Base-by-base conservation (phyloP, 2,113 vertebrate genomes). In the Gasterosteus aculeatus region DNA sequence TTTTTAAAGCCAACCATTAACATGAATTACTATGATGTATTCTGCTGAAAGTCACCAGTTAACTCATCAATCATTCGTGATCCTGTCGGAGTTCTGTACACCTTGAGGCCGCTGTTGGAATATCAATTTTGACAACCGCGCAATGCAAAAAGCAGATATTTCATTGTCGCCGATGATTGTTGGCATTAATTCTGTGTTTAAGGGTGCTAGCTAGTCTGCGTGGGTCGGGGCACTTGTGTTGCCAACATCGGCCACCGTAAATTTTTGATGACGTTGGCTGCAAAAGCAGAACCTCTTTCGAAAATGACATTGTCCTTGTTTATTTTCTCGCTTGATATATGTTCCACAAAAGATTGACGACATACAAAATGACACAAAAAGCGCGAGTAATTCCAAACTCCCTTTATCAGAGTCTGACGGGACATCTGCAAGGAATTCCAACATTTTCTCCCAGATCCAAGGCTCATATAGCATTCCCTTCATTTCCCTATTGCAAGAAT, bases 401-500 rank as follows among this genome's bases (percentile, higher is more conserved):
- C 5, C 8, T 18, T 35, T 10, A 29, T 10, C 35, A 58, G 41
- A 58, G 31, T 7, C 18, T 22, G 4, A 10, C 72, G 26, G 12
- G 19, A 69, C 58, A 12, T 58, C 5, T 73, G 5, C 4, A 60
- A 68, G 41, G 1, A 42, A 42, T 69, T 61, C 18, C 33, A 60
- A 46, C 29, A 7, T 31, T 18, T 18, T 66, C 42, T 19, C 9
- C 64, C 61, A 38, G 19, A 58, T 65, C 67, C 60, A 19, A 57
- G 38, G 38, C 39, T 76, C 16, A 16, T 5, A 41, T 46, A 26
- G 16, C 19, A 49, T 81, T 84, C 61, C 66, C 46, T 66, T 31
- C 39, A 69, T 78, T 81, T 75, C 31, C 59, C 35, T 49, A 54
- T 33, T n/a, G 71, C 58, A 19, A 0, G 53, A 46, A 29, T 57